Base-by-base conservation (phyloP, 2,888 invertebrate species). In the Euplagia quadripunctaria region DNA sequence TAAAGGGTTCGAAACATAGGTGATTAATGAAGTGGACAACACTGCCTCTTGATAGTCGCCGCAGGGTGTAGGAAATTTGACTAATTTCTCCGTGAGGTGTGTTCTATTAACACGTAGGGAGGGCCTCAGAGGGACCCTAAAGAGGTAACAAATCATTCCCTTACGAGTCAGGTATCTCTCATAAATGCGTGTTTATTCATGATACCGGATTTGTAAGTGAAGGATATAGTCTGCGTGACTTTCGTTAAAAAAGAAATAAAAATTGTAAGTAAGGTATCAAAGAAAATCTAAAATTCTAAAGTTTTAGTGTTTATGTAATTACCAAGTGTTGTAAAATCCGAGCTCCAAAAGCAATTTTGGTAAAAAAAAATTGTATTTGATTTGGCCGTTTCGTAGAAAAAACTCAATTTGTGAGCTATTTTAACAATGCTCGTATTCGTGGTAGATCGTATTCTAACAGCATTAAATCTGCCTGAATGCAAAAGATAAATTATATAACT, bases 281-380 rank as follows among this genome's bases (percentile, higher is more conserved):
- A 63, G 20, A 17, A 49, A 63, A 49, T 49, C 63, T 70, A 63
- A 70, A 70, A 63, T 70, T 49, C 63, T 70, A 63, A 70, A 70
- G 69, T 70, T 61, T 70, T 63, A 63, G 9, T n/a, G 16, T 63
- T 69, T 55, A 58, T n/a, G 6, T 20, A 70, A 64, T 70, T 43
- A 64, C 52, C 55, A 42, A 51, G 42, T 52, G 64, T 43, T 70
- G 51, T 63, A 64, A 41, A 70, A 64, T 51, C 17, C 64, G 20
- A 52, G 11, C 7, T 43, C 17, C 20, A 17, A 66, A 61, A 71
- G n/a, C 17, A n/a, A 66, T 41, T n/a, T 65, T 16, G 9, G 55
- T 55, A 5, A 49, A n/a, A 58, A 71, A 2, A 71, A 5, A 31
- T 52, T 42, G 43, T 43, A 63, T 41, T 64, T 51, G 41, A 51